Evolutionary conservation across 1,140 invertebrate species (phyloP), one percentile per base, ranked within the genome.

Genomic region (Lysiphlebus fabarum): DNA sequence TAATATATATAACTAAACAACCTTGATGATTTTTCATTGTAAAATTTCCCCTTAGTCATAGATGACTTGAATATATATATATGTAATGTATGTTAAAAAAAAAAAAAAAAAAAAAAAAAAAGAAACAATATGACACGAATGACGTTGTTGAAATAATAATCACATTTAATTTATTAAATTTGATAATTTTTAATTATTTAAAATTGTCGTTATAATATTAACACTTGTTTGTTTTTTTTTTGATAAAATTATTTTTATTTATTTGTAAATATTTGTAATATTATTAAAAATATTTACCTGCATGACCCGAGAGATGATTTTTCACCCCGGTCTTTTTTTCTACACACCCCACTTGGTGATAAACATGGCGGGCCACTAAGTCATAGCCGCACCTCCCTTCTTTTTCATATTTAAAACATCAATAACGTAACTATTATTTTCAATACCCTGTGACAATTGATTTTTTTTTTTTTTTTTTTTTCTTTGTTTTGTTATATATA

Each of bases 241-340:
- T 26, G 0, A 1, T 2, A 26, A 26, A 26, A 26, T 26, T 26
- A 26, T 26, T 26, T 26, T 17, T 17, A 17, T 26, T 26, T 26
- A 34, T 41, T 38, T 38, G 41, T 47, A n/a, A 37, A 48, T 0
- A 10, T n/a, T 45, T 6, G 6, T 7, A 53, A 45, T 11, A 47
- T 48, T 1, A 33, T 26, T 17, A 8, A 45, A 40, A 54, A 6
- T 48, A 42, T 53, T 42, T 77, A 79, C 78, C 76, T 79, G 75
- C 75, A 78, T 79, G 68, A 73, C 77, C 72, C 73, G 74, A 80
- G 76, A 78, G 78, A 80, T 71, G 77, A 80, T 77, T 78, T 61
- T 64, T 77, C 76, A 78, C 77, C 77, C 78, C 77, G 78, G 76
- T 71, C 71, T 74, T 73, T 26, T 26, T 26, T 70, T 73, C 74